phyloP scores from a whole-genome alignment of 2,113 vertebrate genomes.

The Piliocolobus tephrosceles region DNA sequence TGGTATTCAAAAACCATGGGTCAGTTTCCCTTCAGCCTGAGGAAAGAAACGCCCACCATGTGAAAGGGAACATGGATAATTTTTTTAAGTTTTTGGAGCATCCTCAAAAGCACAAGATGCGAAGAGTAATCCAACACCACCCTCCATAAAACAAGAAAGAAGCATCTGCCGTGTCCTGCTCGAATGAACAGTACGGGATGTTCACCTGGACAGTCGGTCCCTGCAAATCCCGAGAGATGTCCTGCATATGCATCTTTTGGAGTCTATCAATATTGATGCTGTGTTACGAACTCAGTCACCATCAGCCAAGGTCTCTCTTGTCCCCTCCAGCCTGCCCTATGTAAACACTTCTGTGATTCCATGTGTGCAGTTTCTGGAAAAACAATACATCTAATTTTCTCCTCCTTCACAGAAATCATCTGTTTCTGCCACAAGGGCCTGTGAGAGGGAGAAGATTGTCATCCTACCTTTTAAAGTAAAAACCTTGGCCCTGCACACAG shows the following conservation, averaged over 20 bases:
- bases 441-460: not conserved
- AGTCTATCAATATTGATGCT: constrained; percentile 38
- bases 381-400: not conserved
- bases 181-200: not conserved
- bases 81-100: not conserved
- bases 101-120: not conserved
- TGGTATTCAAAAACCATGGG: not conserved
- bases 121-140: not conserved
- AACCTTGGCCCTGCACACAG: not conserved
- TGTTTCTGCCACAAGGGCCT: not conserved
- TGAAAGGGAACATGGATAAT: not conserved
- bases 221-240: not conserved
- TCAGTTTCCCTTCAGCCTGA: not conserved
- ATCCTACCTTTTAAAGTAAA: not conserved
- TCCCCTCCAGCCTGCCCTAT: not conserved
- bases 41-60: not conserved
- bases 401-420: not conserved
- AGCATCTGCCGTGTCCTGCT: not conserved
- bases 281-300: not conserved
- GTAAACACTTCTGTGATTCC: not conserved
- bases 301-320: not conserved
- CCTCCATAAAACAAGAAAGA: not conserved
- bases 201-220: not conserved
- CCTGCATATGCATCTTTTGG: constrained; percentile 8
- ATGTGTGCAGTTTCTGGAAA: not conserved